These are phyloP conservation scores for Syngnathus floridae DNA, from an alignment of 2,113 vertebrate genomes.

Conservation along the genomic window DNA sequence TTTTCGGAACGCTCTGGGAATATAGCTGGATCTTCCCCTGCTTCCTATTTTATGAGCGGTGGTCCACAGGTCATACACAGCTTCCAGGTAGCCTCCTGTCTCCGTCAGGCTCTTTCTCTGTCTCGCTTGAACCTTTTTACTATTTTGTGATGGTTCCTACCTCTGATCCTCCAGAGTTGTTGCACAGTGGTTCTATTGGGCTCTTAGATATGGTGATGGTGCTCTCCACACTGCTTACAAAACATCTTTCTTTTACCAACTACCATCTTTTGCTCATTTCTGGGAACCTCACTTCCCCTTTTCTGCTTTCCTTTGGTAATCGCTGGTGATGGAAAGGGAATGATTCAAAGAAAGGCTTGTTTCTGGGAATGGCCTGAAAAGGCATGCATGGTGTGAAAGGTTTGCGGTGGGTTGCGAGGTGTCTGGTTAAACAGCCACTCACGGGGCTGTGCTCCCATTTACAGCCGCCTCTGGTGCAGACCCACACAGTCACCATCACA, in stretches of 20 bases:
- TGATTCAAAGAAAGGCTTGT: constrained; percentile 13
- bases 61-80: constrained; percentile 58
- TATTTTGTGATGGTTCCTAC: constrained; percentile 21
- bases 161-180: constrained; percentile 39
- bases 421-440: constrained; percentile 50
- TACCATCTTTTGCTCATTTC: constrained; percentile 16
- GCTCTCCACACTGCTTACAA: not conserved
- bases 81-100: constrained; percentile 61
- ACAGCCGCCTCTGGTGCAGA: constrained; percentile 92
- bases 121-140: constrained; percentile 31
- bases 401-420: constrained; percentile 33
- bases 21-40: constrained; percentile 41
- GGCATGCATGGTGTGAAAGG: constrained; percentile 38
- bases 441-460: constrained; percentile 62
- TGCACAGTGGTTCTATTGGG: constrained; percentile 22
- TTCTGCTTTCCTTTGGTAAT: constrained; percentile 11
- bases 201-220: constrained; percentile 43
- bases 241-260: constrained; percentile 14
- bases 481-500: constrained; percentile 88
- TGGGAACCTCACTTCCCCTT: constrained; percentile 4
- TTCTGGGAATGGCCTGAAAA: not conserved
- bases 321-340: constrained; percentile 31
- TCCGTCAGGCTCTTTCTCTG: constrained; percentile 26
- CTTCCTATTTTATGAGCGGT: constrained; percentile 52
- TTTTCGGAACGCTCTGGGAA: constrained; percentile 18